Conservation (phyloP, 2,113 vertebrate species). For the Perca schrenkii region DNA sequence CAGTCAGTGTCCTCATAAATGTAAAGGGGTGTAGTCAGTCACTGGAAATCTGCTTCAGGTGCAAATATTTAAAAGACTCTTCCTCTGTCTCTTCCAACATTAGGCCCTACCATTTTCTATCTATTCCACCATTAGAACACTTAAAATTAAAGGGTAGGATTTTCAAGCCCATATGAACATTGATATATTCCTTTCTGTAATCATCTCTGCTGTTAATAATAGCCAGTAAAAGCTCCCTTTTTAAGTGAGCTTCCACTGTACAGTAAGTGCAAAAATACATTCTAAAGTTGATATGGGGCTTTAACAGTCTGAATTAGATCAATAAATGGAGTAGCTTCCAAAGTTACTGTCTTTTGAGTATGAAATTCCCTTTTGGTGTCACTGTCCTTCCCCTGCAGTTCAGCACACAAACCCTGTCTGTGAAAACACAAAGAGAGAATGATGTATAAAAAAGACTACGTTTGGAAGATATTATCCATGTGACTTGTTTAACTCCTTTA, state of each 20-base stretch:
- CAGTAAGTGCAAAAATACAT: not conserved
- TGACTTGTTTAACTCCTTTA: not conserved
- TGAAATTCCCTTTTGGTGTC: not conserved
- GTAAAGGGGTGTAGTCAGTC: not conserved
- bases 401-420: not conserved
- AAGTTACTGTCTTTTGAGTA: not conserved
- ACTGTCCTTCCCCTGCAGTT: not conserved
- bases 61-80: not conserved
- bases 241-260: not conserved
- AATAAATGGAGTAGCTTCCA: not conserved
- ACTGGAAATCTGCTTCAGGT: not conserved
- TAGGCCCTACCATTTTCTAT: not conserved
- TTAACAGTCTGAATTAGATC: no score
- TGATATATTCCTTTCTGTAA: not conserved
- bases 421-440: not conserved
- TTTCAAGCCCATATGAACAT: not conserved
- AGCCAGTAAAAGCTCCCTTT: not conserved
- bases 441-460: not conserved
- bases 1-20: not conserved
- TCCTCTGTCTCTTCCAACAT: not conserved
- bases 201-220: not conserved
- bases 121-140: not conserved
- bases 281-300: no score
- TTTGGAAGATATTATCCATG: not conserved
- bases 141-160: not conserved